These are phyloP conservation scores for Agriopis marginaria DNA, from an alignment of 2,888 invertebrate genomes.

Conservation along the genomic window DNA sequence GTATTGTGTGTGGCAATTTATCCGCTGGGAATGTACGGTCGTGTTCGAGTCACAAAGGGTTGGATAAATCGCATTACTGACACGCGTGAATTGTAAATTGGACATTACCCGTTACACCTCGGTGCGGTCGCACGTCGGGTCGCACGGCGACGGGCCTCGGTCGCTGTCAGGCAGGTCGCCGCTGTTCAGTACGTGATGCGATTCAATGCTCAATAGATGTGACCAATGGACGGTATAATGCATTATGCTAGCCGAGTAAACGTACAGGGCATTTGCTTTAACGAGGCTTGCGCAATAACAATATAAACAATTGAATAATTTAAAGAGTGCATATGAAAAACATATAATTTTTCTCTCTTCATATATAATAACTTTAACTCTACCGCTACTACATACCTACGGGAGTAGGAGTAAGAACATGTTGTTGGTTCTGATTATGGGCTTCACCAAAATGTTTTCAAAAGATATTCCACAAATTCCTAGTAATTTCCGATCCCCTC, in stretches of 20 bases:
- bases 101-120: constrained; percentile 82
- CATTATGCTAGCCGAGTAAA: constrained; percentile 33
- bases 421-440: background rate
- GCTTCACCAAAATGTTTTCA: background rate
- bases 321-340: background rate
- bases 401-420: no score
- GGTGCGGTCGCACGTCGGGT: constrained; percentile 39
- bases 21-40: constrained; percentile 65
- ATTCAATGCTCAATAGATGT: constrained; percentile 43
- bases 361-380: no score
- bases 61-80: constrained; percentile 82
- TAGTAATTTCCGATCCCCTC: background rate
- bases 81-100: constrained; percentile 85
- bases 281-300: background rate
- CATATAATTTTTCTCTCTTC: background rate
- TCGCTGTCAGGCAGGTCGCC: constrained; percentile 4
- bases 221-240: constrained; percentile 42
- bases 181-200: constrained; percentile 31
- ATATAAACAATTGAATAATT: background rate
- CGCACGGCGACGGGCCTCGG: constrained; percentile 7
- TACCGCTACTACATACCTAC: no score
- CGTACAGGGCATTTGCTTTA: background rate
- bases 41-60: constrained; percentile 78
- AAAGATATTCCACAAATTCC: background rate
- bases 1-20: constrained; percentile 69